Percentiles rank a stretch among this genome's conserved stretches.
Evolutionary conservation across 2,797 vertebrate species (phyloP).

Genomic region (Takifugu rubripes): DNA sequence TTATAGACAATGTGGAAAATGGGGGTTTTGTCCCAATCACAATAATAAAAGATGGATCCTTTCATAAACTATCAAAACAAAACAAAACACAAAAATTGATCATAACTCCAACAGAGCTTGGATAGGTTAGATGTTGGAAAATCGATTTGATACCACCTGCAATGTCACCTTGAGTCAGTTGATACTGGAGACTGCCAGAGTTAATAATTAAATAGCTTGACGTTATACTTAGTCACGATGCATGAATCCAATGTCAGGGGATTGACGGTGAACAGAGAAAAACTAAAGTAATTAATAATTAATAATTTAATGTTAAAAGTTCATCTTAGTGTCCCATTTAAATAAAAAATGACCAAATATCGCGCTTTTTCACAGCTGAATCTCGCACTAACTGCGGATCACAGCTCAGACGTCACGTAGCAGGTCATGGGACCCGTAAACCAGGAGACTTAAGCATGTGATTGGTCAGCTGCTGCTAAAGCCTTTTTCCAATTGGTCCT

Average conservation of each 20-base stretch:
- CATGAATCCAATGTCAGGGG: background rate
- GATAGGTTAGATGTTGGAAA: conserved; percentile 1
- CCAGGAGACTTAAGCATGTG: conserved; percentile 7
- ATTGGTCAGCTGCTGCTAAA: conserved; percentile 48
- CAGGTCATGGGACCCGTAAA: conserved; percentile 55
- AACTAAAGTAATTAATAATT: no score
- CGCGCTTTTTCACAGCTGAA: no score
- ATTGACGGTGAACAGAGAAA: background rate
- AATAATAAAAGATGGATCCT: background rate
- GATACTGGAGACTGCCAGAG: conserved; percentile 35
- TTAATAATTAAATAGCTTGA: conserved; percentile 56
- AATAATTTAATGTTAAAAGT: no score
- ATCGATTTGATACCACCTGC: background rate
- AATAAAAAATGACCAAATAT: no score
- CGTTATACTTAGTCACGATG: conserved; percentile 1
- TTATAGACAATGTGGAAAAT: background rate
- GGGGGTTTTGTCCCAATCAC: no score
- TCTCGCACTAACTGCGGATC: conserved; percentile 27
- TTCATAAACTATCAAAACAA: background rate
- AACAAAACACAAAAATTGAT: no score
- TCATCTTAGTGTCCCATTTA: no score
- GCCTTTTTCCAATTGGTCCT: conserved; percentile 19
- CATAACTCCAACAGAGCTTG: no score
- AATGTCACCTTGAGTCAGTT: conserved; percentile 10
- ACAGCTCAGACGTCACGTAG: conserved; percentile 21